Evolutionary conservation across 2,797 vertebrate genomes (phyloP).

Genomic region (Lacerta viridis): DNA sequence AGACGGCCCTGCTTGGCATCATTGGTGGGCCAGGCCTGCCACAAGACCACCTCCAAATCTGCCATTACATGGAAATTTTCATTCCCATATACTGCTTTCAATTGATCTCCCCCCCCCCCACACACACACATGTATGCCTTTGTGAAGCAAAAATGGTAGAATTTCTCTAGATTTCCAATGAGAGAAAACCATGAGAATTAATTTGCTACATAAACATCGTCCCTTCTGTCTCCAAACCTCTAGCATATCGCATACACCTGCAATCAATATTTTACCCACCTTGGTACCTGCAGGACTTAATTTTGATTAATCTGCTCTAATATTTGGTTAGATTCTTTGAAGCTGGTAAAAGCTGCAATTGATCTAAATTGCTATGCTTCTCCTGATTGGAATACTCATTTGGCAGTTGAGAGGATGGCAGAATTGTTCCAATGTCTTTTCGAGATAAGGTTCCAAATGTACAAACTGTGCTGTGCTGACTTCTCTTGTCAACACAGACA

Average conservation of each 20-base stretch:
- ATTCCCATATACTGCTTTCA: slow-evolving; percentile 48
- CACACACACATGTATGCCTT: neutral
- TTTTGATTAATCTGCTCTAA: slow-evolving; percentile 9
- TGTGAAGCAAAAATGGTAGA: neutral
- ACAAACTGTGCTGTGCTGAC: slow-evolving; percentile 78
- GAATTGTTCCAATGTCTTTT: slow-evolving; percentile 81
- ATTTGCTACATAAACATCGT: slow-evolving; percentile 25
- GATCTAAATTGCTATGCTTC: slow-evolving; percentile 69
- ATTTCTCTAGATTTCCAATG: slow-evolving; percentile 51
- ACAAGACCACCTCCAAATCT: neutral
- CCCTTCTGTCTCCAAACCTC: slow-evolving; percentile 64
- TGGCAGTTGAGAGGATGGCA: slow-evolving; percentile 78
- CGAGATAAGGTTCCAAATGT: slow-evolving; percentile 79
- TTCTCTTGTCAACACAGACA: slow-evolving; percentile 77
- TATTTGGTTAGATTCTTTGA: neutral
- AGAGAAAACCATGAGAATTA: slow-evolving; percentile 39
- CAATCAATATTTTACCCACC: slow-evolving; percentile 54
- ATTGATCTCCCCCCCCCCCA: slow-evolving; percentile 56
- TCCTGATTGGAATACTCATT: slow-evolving; percentile 81
- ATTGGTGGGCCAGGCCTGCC: slow-evolving; percentile 26
- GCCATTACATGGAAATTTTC: too few relatives aligned
- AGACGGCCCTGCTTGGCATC: too few relatives aligned
- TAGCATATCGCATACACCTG: slow-evolving; percentile 61
- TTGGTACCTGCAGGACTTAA: neutral
- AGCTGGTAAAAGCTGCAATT: slow-evolving; percentile 12